Evolutionary conservation across 2,888 invertebrate genomes (phyloP), one percentile per base, ranked within the genome.

Genomic region (Heliconius charithonia): DNA sequence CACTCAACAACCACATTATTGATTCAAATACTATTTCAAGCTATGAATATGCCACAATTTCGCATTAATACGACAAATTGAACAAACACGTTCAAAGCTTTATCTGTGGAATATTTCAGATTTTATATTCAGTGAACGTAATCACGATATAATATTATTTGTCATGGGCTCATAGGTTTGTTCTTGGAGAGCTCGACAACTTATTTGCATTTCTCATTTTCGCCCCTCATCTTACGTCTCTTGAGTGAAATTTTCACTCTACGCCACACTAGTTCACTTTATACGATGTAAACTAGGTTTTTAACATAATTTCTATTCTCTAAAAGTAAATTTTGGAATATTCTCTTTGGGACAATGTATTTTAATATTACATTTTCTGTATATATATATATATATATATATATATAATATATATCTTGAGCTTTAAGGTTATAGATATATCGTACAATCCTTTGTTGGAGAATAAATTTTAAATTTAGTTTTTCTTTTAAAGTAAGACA

Each of bases 171-270:
- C 89, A 89, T 90, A 87, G 89, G 91, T 90, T 92, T 92, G 91
- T 90, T 90, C 87, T 85, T 85, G 87, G 87, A 86, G 87, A 88
- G 88, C 90, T 91, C 90, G 90, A 89, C 90, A 89, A 88, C 89
- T 87, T 91, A 93, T 93, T 93, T 93, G 92, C 93, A 93, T 93
- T 92, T 93, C 92, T 92, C 92, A 93, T 93, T 93, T 93, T 89
- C 91, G 87, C 90, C 92, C 91, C 91, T 89, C 90, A 86, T 88
- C 88, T 87, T 87, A 87, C 86, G 75, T 75, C 66, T 75, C 65
- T 63, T 65, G 63, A 85, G 91, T 87, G 88, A 89, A 90, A 92
- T 92, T 90, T 91, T 88, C 90, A 89, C 87, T 89, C 84, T 84
- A 84, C 87, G 86, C 85, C 86, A 86, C 74, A 78, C 66, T 70